Base-by-base conservation (phyloP, 1,140 invertebrate species). In the Drosophila tristis region DNA sequence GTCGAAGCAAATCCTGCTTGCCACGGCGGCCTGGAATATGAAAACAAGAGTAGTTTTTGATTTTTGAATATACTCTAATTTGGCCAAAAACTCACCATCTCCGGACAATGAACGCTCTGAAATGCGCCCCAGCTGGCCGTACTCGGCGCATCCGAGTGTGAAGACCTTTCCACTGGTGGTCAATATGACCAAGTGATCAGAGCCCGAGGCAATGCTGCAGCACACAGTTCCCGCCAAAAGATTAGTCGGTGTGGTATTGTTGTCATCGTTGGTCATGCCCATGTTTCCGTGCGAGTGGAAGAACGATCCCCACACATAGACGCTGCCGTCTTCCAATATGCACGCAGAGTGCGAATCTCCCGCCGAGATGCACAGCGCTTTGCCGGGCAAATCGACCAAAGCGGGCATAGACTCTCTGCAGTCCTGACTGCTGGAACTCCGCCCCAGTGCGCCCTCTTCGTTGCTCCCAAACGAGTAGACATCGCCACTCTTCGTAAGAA, bases 261-360 rank as follows among this genome's bases (percentile, higher is more conserved):
- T 95, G 0, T 95, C 95, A 47, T 94, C 94, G 1, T 94, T 78
- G 2, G 96, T 95, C 5, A 98, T 92, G 4, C 98, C 98, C 95
- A 98, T 98, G 66, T 95, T 95, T 54, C 97, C 97, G 93, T 97
- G 96, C 1, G 95, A 96, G 92, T 98, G 97, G 72, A 97, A 94
- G 91, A 98, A 98, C 49, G 96, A 96, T 11, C 98, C 98, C 97
- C 97, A 91, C 0, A 96, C 95, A 93, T 95, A 99, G 1, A 98
- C 97, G 63, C 95, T 93, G 5, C 98, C 98, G 93, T 96, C 95
- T 43, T 97, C 94, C 20, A 97, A 93, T 11, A 99, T 93, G 8
- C 96, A 97, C 23, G 97, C 97, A 15, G 97, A 96, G 91, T 99
- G 98, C 11, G 97, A 98, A 93, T 99, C 98, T 0, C 98, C 98